phyloP scores from a whole-genome alignment of 2,797 vertebrate genomes.

The Eidolon dupreanum region DNA sequence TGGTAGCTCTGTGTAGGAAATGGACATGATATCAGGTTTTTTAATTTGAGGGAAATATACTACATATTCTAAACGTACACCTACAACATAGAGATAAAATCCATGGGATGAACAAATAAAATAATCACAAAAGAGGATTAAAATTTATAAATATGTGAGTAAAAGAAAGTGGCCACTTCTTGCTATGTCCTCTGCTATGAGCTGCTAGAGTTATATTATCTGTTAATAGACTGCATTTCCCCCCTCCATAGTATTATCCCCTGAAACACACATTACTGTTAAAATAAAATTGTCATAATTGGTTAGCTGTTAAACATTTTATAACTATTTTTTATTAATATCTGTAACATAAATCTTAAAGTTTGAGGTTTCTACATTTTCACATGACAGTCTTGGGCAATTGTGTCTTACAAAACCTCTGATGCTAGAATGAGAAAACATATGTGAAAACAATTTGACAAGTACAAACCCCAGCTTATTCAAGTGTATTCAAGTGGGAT shows the following conservation, averaged over 20 bases:
- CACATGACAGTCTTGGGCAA: neutral
- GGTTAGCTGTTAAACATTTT: neutral
- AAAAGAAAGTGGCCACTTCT: neutral
- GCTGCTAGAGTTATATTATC: neutral
- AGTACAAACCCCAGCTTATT: neutral
- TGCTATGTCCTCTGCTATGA: neutral
- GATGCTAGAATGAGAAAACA: conserved; percentile 13
- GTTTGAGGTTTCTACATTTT: conserved; percentile 11
- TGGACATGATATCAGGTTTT: neutral
- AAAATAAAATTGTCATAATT: neutral
- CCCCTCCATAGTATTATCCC: neutral
- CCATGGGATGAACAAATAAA: neutral
- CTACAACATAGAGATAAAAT: neutral
- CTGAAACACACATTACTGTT: neutral
- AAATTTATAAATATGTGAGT: neutral
- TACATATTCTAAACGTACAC: neutral
- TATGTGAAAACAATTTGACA: neutral
- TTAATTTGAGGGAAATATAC: neutral
- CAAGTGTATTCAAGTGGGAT: neutral
- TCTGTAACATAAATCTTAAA: neutral
- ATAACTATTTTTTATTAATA: neutral
- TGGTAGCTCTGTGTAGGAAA: neutral
- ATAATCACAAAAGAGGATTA: neutral
- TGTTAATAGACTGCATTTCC: neutral
- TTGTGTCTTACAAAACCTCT: neutral